Evolutionary conservation across 2,888 invertebrate species (phyloP), one percentile per base, ranked within the genome.

Genomic region (Griposia aprilina): DNA sequence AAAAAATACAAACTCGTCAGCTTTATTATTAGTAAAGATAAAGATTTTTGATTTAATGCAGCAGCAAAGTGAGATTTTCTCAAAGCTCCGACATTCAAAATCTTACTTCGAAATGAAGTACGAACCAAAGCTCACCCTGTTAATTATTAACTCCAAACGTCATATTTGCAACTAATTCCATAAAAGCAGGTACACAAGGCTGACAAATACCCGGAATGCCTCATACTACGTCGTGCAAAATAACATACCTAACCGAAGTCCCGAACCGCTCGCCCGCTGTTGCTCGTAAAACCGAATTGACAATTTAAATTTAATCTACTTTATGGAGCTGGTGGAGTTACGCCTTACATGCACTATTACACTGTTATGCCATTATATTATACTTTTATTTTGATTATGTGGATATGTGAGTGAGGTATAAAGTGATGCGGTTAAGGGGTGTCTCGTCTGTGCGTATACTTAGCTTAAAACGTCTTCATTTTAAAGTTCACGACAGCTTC

Each of bases 221-320:
- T 87, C 87, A 88, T 86, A 87, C 88, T 84, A 85, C 85, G 78
- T 78, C 82, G 82, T 80, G 75, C 83, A 84, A 88, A 89, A 88
- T 84, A 80, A 83, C 82, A 82, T 86, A 79, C 79, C 73, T 60
- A 79, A 55, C 81, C 81, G 66, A 79, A 74, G 74, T 89, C 90
- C 87, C 80, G 87, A 89, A 88, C 90, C 90, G 80, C 90, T 89
- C 89, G 86, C 90, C 89, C 89, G 87, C 87, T 83, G 89, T 81
- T 85, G 91, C 90, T 95, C 95, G 94, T 96, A 95, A 95, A 95
- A 93, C 92, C 91, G 94, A 95, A 95, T 95, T 95, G 95, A 91
- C 95, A 95, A 95, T 96, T 95, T 95, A 94, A 95, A 96, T 96
- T 95, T 95, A 95, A 96, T 96, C 95, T 94, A 93, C 94, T 95